Percentiles rank a stretch among this genome's conserved stretches.
These are phyloP conservation scores for Drosophila antonietae DNA, from an alignment of 2,888 invertebrate species.

Conservation along the genomic window DNA sequence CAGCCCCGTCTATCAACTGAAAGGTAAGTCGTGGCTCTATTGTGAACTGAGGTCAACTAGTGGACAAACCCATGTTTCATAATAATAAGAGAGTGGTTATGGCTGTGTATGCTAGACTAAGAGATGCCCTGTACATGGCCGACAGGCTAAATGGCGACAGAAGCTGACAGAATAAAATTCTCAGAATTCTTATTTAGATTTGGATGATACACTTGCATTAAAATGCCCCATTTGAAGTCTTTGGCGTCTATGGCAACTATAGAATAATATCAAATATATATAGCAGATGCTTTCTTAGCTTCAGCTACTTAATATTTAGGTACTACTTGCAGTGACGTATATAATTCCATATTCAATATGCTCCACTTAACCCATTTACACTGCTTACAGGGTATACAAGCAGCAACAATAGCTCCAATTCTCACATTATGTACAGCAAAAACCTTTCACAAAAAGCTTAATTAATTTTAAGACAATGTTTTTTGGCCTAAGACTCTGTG, in stretches of 20 bases:
- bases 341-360: not conserved
- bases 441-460: slow-evolving; percentile 64
- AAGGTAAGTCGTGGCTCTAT: slow-evolving; percentile 85
- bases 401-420: slow-evolving; percentile 60
- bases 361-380: not conserved
- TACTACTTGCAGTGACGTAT: not conserved
- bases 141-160: not conserved
- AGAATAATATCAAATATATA: no score
- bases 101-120: not conserved
- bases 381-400: slow-evolving; percentile 3
- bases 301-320: no score
- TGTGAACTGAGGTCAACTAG: slow-evolving; percentile 25
- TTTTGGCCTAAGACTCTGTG: slow-evolving; percentile 18
- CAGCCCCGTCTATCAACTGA: slow-evolving; percentile 90
- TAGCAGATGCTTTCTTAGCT: not conserved
- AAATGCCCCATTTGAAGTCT: not conserved
- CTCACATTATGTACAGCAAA: slow-evolving; percentile 56
- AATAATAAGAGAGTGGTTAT: not conserved
- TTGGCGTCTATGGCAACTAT: not conserved
- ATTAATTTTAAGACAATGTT: slow-evolving; percentile 27
- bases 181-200: no score
- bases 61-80: slow-evolving; percentile 44
- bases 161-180: no score
- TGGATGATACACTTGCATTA: not conserved
- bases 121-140: not conserved